A percentile compares a stretch with the other conserved stretches of the same genome.
These are phyloP conservation scores for Grapholita molesta DNA, from an alignment of 1,140 invertebrate species.

Conservation along the genomic window DNA sequence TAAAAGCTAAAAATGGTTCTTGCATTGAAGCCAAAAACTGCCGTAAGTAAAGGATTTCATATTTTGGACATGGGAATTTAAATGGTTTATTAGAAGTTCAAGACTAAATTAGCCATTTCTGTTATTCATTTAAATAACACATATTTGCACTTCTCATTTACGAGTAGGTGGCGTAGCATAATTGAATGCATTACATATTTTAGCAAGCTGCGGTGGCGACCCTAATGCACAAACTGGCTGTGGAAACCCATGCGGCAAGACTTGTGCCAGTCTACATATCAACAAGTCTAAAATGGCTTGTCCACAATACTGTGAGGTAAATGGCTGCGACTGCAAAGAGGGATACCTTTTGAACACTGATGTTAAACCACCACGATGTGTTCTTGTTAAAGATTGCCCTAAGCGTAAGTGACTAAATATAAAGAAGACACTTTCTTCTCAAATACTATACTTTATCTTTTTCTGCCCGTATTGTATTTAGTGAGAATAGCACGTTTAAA, in stretches of 20 bases:
- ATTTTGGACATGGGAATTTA: not conserved
- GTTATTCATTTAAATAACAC: no score
- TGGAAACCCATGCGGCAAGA: constrained; percentile 1
- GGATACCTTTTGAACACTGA: not conserved
- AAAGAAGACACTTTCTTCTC: no score
- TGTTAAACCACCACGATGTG: not conserved
- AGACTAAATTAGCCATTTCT: no score
- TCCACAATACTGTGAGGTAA: not conserved
- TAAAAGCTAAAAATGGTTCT: not conserved
- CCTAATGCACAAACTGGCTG: constrained; percentile 5
- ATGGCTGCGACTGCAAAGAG: not conserved
- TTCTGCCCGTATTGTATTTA: no score
- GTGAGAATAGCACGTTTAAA: no score
- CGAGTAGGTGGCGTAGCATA: no score
- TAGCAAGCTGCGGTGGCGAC: not conserved
- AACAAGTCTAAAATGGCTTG: not conserved
- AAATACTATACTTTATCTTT: no score
- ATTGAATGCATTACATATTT: not conserved
- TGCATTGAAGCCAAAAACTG: not conserved
- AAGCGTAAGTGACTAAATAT: constrained; percentile 10
- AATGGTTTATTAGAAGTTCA: no score
- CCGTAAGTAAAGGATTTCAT: not conserved
- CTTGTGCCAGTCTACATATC: not conserved
- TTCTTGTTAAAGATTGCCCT: not conserved
- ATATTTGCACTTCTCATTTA: no score